Evolutionary conservation across 1,140 invertebrate genomes (phyloP), one percentile per base, ranked within the genome.

Genomic region (Ruditapes philippinarum): DNA sequence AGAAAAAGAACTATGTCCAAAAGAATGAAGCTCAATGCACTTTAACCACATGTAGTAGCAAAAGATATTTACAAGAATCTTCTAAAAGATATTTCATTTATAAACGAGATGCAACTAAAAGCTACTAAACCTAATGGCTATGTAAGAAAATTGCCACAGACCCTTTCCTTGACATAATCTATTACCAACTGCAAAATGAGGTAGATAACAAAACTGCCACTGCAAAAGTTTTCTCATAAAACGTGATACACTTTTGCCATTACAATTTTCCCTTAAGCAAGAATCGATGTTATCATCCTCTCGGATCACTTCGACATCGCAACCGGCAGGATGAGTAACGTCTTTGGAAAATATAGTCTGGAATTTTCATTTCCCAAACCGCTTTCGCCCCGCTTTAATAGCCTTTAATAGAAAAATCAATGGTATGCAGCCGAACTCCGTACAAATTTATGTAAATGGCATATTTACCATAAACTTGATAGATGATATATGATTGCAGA

Each of bases 361-460:
- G 45, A 57, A 78, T 14, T 78, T 70, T 54, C 74, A 78, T 78
- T 81, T 65, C 79, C 79, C 79, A 81, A 65, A 65, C 79, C 57
- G 60, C 49, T 81, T 65, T 65, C 36, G 79, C 40, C 31, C 28
- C 19, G 57, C 79, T 81, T 81, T 81, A 81, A 81, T 81, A 65
- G 60, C 79, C 33, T 65, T 81, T 81, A 81, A 81, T 81, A 81
- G 79, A 65, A 81, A 81, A 81, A 81, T 81, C 79, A 81, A 81
- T 81, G 54, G 36, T 2, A 65, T 81, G 79, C 79, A 81, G 54
- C 79, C 40, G 36, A 42, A 40, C 36, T 42, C 60, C 19, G 51
- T 65, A 81, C 54, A 62, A 81, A 81, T 81, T 81, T 81, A 81
- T 81, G 79, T 81, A 81, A 81, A 81, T 81, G 79, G 54, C 54